Base-by-base conservation (phyloP, 92 coral and sea anemone genomes). In the Palythoa heliodiscus region DNA sequence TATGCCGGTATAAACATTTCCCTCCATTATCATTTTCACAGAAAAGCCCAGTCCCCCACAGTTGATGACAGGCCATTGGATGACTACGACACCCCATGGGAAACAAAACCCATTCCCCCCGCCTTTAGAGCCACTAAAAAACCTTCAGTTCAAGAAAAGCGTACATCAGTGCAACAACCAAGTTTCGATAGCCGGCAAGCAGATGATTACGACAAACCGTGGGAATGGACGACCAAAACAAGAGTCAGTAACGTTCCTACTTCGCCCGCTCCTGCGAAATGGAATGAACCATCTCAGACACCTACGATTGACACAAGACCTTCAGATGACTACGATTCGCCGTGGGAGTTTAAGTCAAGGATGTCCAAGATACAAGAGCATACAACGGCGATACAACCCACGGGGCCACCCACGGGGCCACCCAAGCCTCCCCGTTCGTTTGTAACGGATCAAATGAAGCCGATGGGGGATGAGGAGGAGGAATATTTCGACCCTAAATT, bases 21-120 rank as follows among this genome's bases (percentile, higher is more conserved):
- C 50, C 60, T 43, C 66, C n/a, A 52, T 11, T 17, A 11, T 20
- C 35, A 73, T 77, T 58, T 43, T 70, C 8, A n/a, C 11, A 67
- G 85, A 64, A 88, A 89, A 38, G 71, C 73, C 3, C 89, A 93
- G 74, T 82, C 93, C 1, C 95, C 90, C 0, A 93, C 91, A 24
- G 86, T 78, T 71, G 92, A 94, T 70, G 87, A 81, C 69, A 87
- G 97, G 66, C 90, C 95, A 2, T 69, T 83, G n/a, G 98, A 94
- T 88, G 99, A 97, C 81, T 97, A 95, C 58, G 99, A 95, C 87
- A 86, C 91, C 3, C 98, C 98, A 0, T 97, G 99, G 98, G 99
- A 95, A 72, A 91, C 95, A 73, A 95, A 91, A 35, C 87, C 92
- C 15, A 74, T 91, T 5, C 83, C 73, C 12, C 40, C 78, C 15